Percentiles rank a stretch among this genome's conserved stretches.
Conservation (phyloP, 2,797 vertebrate genomes). For the Catharus ustulatus region DNA sequence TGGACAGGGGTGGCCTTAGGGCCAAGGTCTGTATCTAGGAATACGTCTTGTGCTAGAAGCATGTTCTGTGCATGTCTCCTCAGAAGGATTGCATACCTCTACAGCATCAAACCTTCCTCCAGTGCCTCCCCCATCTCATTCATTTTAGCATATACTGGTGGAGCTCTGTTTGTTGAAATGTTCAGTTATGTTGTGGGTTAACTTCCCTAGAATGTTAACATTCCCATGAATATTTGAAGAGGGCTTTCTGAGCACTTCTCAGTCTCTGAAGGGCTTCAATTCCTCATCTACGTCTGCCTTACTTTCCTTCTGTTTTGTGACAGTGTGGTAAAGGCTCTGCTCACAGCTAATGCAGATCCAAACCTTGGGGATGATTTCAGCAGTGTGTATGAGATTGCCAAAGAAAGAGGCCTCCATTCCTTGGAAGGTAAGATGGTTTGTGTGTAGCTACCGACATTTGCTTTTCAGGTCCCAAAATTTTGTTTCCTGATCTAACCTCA, state of each 20-base stretch:
- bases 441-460: background rate
- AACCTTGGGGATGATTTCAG: slow-evolving; percentile 93
- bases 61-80: background rate
- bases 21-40: background rate
- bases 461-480: background rate
- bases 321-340: slow-evolving; percentile 87
- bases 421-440: slow-evolving; percentile 84
- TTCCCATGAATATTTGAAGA: background rate
- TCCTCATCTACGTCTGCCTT: background rate
- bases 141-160: background rate
- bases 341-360: slow-evolving; percentile 88
- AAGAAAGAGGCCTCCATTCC: slow-evolving; percentile 91
- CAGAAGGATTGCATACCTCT: background rate
- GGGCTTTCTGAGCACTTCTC: background rate
- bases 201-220: background rate
- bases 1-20: background rate
- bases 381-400: slow-evolving; percentile 90
- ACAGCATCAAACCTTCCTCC: too few species aligned
- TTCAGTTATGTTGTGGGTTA: background rate
- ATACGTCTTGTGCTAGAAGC: background rate
- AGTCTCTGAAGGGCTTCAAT: background rate
- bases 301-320: background rate
- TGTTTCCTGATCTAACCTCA: background rate
- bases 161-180: background rate
- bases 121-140: background rate